Base-by-base conservation (phyloP, 2,113 vertebrate species). In the Junco hyemalis region DNA sequence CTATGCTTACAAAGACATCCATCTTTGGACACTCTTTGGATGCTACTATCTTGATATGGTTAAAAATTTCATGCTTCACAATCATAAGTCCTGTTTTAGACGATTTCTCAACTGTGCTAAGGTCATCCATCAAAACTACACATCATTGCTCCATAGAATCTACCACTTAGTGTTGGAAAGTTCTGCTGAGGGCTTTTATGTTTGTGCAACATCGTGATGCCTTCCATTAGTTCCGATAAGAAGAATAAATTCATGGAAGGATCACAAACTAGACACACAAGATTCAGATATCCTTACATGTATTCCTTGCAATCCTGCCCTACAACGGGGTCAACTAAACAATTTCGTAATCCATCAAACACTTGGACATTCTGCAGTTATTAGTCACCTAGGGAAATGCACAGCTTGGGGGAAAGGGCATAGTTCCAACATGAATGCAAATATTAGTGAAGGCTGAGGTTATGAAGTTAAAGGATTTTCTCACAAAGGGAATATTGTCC, bases 371-470 rank as follows among this genome's bases (percentile, higher is more conserved):
- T 85, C 68, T 91, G 54, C 42, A 80, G 53, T 82, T 84, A 61
- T 66, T 90, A 77, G 26, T 90, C 57, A 86, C 71, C 72, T 61
- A 28, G 26, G 68, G 31, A 82, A 86, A 92, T 87, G 81, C 77
- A 79, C 15, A 22, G 31, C 42, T 61, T 85, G 54, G 42, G 59
- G 68, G 59, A 88, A 92, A 92, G 61, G 56, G 36, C 51, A 81
- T n/a, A 68, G 69, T 57, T 92, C 61, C 36, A 92, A 77, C n/a
- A 83, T 23, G 38, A 96, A 94, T 86, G 71, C 59, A 94, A 95
- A 92, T 88, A 90, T 72, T 95, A 88, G 72, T 63, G 29, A 93
- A 90, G 57, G n/a, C 38, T 89, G 66, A 93, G 29, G 54, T 86
- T 85, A 65, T 24, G 68, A 33, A 86, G 57, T 60, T 77, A 76